phyloP scores from a whole-genome alignment of 2,797 vertebrate species.

The Periparus ater region DNA sequence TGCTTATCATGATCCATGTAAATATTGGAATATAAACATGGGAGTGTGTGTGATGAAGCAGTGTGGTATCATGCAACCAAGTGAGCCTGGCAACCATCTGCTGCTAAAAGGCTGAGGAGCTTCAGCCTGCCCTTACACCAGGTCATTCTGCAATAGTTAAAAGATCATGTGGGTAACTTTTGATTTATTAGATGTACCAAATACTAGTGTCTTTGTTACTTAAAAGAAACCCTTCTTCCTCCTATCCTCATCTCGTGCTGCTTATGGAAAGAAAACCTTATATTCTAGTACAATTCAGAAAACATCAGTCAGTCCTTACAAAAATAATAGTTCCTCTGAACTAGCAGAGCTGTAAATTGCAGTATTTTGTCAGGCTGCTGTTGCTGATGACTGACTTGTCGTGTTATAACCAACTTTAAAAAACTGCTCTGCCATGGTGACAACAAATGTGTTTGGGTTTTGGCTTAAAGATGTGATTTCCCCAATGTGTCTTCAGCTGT shows the following conservation, averaged over 20 bases:
- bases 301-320: neutral
- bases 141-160: neutral
- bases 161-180: neutral
- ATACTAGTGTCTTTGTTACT: neutral
- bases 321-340: constrained; percentile 23
- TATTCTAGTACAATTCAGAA: neutral
- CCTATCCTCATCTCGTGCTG: neutral
- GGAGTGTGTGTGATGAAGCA: neutral
- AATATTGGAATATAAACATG: neutral
- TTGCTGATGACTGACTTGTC: constrained; percentile 10
- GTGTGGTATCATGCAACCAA: neutral
- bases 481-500: constrained; percentile 13
- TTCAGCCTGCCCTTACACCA: neutral
- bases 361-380: constrained; percentile 32
- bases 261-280: neutral
- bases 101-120: neutral
- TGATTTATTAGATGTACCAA: neutral
- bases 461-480: constrained; percentile 27
- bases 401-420: neutral
- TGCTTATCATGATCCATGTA: neutral
- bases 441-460: neutral
- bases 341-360: constrained; percentile 32
- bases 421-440: constrained; percentile 4
- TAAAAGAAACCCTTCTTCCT: neutral
- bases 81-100: neutral